Conservation (phyloP, 2,888 invertebrate species). For the Ectemnius continuus region DNA sequence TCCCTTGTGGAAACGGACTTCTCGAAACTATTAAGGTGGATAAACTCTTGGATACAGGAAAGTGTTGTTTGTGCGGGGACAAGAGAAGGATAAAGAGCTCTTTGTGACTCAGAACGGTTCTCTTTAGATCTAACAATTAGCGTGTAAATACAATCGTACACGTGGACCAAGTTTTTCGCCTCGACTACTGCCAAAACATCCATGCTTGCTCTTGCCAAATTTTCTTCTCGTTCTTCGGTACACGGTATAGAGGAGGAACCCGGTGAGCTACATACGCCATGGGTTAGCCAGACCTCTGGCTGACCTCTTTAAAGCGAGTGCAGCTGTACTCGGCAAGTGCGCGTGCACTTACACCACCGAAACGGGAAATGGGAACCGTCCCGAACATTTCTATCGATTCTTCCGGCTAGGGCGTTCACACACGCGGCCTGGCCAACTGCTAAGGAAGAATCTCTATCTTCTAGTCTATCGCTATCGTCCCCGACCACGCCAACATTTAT, state of each 20-base stretch:
- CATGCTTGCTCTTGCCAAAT: slow-evolving; percentile 32
- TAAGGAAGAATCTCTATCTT: no score
- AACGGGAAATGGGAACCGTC: slow-evolving; percentile 53
- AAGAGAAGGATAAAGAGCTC: no score
- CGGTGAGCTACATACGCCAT: slow-evolving; percentile 17
- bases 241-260: slow-evolving; percentile 14
- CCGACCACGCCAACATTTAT: no score
- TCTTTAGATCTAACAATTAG: no score
- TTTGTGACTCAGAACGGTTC: no score
- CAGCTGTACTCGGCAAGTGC: slow-evolving; percentile 44
- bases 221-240: slow-evolving; percentile 6
- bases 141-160: neutral
- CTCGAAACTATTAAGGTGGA: no score
- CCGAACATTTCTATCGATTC: slow-evolving; percentile 71
- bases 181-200: slow-evolving; percentile 34
- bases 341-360: slow-evolving; percentile 56
- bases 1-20: no score
- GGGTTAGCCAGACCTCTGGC: slow-evolving; percentile 24
- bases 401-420: slow-evolving; percentile 70
- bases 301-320: slow-evolving; percentile 53
- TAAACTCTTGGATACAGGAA: no score
- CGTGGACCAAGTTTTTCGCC: slow-evolving; percentile 3
- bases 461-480: no score
- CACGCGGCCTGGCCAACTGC: slow-evolving; percentile 21
- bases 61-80: no score